A percentile compares a stretch with the other conserved stretches of the same genome.
Conservation (phyloP, 2,888 invertebrate species). For the Drosophila birchii region DNA sequence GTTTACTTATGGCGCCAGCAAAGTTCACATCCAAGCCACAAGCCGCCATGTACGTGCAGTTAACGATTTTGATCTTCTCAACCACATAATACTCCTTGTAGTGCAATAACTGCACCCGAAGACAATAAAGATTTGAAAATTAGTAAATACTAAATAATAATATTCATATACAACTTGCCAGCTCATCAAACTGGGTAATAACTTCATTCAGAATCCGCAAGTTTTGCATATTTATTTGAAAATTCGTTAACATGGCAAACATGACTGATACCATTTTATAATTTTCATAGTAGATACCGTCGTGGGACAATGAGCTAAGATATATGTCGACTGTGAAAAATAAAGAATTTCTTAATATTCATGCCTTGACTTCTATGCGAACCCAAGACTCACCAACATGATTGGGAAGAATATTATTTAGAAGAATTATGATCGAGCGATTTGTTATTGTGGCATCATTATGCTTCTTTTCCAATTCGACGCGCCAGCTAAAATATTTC, state of each 20-base stretch:
- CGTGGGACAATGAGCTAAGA: constrained; percentile 88
- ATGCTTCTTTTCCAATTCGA: constrained; percentile 91
- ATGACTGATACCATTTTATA: constrained; percentile 96
- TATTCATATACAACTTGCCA: constrained; percentile 85
- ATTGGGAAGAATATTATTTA: constrained; percentile 95
- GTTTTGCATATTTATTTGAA: constrained; percentile 87
- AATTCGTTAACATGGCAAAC: constrained; percentile 96
- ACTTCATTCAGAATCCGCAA: constrained; percentile 93
- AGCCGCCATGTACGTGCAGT: constrained; percentile 98
- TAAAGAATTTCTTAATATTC: too few species aligned
- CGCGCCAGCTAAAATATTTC: constrained; percentile 86
- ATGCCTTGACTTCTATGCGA: too few species aligned
- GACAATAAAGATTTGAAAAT: not conserved
- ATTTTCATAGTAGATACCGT: constrained; percentile 93
- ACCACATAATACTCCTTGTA: constrained; percentile 88
- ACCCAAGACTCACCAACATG: constrained; percentile 92
- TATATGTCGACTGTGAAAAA: constrained; percentile 40
- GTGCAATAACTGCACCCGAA: constrained; percentile 86
- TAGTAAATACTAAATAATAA: not conserved
- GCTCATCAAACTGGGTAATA: constrained; percentile 95
- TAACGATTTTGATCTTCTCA: constrained; percentile 98
- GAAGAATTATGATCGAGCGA: constrained; percentile 93
- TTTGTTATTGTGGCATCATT: constrained; percentile 92
- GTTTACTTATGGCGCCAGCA: constrained; percentile 81
- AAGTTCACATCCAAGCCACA: constrained; percentile 93